A percentile compares a stretch with the other conserved stretches of the same genome.
Evolutionary conservation across 2,888 invertebrate genomes (phyloP).

Genomic region (Volucella inanis): DNA sequence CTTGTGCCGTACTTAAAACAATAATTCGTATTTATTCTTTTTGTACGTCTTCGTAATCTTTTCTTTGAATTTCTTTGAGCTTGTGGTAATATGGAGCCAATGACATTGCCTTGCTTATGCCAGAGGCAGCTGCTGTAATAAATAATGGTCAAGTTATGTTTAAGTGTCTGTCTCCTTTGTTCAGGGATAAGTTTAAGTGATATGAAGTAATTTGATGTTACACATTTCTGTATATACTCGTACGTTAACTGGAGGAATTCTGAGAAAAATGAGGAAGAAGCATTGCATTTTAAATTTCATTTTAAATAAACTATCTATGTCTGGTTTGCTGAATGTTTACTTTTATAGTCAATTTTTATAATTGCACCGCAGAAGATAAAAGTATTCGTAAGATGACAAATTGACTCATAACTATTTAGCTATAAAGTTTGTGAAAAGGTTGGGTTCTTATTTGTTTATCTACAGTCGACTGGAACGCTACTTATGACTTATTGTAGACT

Average conservation of each 20-base stretch:
- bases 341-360: not conserved
- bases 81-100: constrained; percentile 34
- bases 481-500: too few relatives aligned
- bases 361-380: too few relatives aligned
- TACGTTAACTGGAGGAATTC: not conserved
- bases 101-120: constrained; percentile 18
- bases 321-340: not conserved
- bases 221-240: not conserved
- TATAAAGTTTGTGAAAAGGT: too few relatives aligned
- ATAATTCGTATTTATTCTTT: not conserved
- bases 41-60: too few relatives aligned
- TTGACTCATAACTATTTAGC: too few relatives aligned
- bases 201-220: not conserved
- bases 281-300: not conserved
- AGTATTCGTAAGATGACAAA: too few relatives aligned
- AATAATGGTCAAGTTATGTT: not conserved
- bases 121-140: not conserved
- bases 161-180: not conserved
- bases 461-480: too few relatives aligned
- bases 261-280: constrained; percentile 10
- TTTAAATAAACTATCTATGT: constrained; percentile 1
- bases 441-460: too few relatives aligned
- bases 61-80: not conserved
- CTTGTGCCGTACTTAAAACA: too few relatives aligned
- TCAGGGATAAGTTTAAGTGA: not conserved